Evolutionary conservation across 2,888 invertebrate genomes (phyloP), one percentile per base, ranked within the genome.

Genomic region (Lathronympha strigana): DNA sequence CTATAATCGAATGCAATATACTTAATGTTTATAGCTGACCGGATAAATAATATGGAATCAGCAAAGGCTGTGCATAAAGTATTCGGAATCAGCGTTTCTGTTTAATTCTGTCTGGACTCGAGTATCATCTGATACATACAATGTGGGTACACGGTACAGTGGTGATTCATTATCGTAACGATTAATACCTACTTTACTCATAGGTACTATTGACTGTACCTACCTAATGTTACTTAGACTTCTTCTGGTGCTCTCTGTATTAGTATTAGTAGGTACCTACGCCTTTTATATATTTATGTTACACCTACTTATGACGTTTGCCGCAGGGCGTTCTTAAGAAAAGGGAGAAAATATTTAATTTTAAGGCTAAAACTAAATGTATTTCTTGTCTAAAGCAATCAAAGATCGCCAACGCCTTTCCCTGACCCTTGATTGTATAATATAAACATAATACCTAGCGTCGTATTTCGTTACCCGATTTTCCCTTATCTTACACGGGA

Each of bases 401-500:
- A n/a, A n/a, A n/a, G n/a, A n/a, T n/a, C n/a, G n/a, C n/a, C n/a
- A n/a, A n/a, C n/a, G n/a, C n/a, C n/a, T n/a, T n/a, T n/a, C n/a
- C n/a, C n/a, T n/a, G n/a, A n/a, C n/a, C n/a, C n/a, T n/a, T n/a
- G n/a, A n/a, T n/a, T n/a, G n/a, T n/a, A n/a, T n/a, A n/a, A n/a
- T n/a, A n/a, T n/a, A n/a, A 15, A 15, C 4, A 6, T 4, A 9
- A 19, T 9, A 43, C 4, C n/a, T 43, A 43, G 19, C 13, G 13
- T 21, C 4, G 6, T 11, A 15, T 43, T 54, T 19, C 63, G 66
- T 73, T 83, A 83, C 84, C 84, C 58, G 61, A 67, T 76, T 13
- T 28, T 13, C 38, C 55, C 43, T 55, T 55, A 55, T 55, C 55
- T 28, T 13, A 13, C 28, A 13, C 55, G 58, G 70, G 53, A 55